Evolutionary conservation across 2,888 invertebrate species (phyloP), one percentile per base, ranked within the genome.

Genomic region (Spilosoma lubricipeda): DNA sequence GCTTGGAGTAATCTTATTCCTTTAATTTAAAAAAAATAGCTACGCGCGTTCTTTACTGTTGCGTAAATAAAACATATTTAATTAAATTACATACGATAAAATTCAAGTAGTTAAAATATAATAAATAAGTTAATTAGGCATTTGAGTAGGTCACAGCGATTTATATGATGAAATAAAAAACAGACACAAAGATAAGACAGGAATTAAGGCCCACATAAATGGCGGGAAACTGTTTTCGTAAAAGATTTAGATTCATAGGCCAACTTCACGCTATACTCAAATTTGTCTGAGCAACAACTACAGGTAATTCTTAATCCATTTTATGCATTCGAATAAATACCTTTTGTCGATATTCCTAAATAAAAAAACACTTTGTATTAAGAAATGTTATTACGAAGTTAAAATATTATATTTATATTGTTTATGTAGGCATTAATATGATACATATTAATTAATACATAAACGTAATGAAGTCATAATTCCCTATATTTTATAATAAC

Each of bases 401-500:
- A 18, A 18, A 52, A 23, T 23, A 9, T n/a, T n/a, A n/a, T n/a
- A n/a, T n/a, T n/a, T n/a, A n/a, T n/a, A n/a, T n/a, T n/a, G n/a
- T n/a, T n/a, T 23, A 23, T 3, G 52, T 56, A 56, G 56, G 56
- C 56, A 56, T n/a, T n/a, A 23, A 9, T 3, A n/a, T 56, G 56
- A 56, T 4, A 59, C 56, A n/a, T 56, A 56, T 8, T n/a, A n/a
- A 48, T 56, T 27, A 59, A 59, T 27, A 27, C 27, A 27, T 59
- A 59, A 59, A 59, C 13, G 27, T 27, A 59, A 27, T 59, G 27
- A 30, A 18, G 63, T 63, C 7, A 63, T 4, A 63, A 11, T 48
- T 33, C 11, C 27, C 20, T 45, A 33, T 45, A 69, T 56, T 56
- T 59, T 42, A 81, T 65, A 18, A 81, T 65, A 18, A 63, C 15